These are phyloP conservation scores for Clunio marinus DNA, from an alignment of 2,888 invertebrate genomes.

Conservation along the genomic window DNA sequence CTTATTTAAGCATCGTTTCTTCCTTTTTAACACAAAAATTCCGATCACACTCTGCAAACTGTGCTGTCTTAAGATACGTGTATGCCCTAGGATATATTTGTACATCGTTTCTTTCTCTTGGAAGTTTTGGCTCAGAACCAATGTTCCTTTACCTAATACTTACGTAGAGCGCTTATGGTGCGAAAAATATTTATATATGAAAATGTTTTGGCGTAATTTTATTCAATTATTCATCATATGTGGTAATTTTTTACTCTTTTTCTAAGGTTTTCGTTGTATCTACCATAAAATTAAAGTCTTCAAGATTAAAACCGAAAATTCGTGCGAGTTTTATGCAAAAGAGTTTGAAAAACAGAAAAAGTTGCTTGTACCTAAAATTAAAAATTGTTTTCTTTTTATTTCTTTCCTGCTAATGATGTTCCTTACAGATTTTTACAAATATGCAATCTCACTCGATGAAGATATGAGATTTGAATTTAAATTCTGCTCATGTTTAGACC, in stretches of 20 bases:
- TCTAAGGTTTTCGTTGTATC: conserved; percentile 13
- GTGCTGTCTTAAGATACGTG: background rate
- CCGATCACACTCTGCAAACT: conserved; percentile 25
- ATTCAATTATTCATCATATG: conserved; percentile 39
- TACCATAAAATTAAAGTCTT: conserved; percentile 37
- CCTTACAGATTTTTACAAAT: background rate
- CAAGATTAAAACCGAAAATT: conserved; percentile 27
- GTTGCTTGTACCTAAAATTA: too few species aligned
- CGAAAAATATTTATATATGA: background rate
- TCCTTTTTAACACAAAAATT: conserved; percentile 8
- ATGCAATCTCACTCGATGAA: too few species aligned
- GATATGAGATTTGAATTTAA: conserved; percentile 1
- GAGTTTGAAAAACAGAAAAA: too few species aligned
- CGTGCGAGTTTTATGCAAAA: too few species aligned
- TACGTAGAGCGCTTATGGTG: background rate
- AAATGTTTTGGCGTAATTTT: conserved; percentile 28
- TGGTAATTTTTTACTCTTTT: conserved; percentile 13
- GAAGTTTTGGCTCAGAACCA: too few species aligned
- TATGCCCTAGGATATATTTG: conserved; percentile 31
- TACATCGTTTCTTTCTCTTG: too few species aligned
- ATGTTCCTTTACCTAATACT: background rate
- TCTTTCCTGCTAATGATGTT: conserved; percentile 19
- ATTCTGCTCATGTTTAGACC: background rate
- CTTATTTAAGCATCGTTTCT: background rate
- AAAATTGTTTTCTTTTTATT: too few species aligned